Percentiles rank a stretch among this genome's conserved stretches.
Evolutionary conservation across 2,888 invertebrate species (phyloP).

Genomic region (Ischnura elegans): DNA sequence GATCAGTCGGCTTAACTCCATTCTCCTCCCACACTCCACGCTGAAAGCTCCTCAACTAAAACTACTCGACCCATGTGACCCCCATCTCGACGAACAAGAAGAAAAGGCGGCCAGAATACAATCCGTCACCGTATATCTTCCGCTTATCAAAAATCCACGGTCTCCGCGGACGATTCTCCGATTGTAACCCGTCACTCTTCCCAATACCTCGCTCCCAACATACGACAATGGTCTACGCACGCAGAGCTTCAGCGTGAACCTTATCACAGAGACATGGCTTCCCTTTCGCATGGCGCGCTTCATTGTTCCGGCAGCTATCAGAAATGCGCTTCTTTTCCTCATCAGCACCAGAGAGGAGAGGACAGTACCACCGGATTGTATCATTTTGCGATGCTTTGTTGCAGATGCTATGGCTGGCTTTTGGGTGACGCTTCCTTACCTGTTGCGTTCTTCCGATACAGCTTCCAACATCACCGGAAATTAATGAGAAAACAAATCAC

Average conservation of each 20-base stretch:
- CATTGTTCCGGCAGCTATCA: background rate
- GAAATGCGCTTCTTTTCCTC: background rate
- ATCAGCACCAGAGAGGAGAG: background rate
- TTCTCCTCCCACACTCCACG: too few relatives aligned
- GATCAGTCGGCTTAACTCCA: background rate
- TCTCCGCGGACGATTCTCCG: background rate
- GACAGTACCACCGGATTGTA: background rate
- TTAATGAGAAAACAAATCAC: background rate
- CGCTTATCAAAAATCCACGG: conserved; percentile 3
- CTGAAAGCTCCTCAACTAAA: background rate
- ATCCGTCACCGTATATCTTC: background rate
- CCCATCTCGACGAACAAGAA: background rate
- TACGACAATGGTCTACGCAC: background rate
- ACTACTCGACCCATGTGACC: background rate
- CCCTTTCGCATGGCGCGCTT: background rate
- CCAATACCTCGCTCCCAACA: background rate
- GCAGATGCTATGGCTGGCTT: background rate
- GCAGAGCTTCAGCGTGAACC: background rate
- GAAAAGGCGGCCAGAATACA: background rate
- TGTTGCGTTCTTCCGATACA: background rate
- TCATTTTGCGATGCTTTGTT: background rate
- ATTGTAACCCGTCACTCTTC: background rate
- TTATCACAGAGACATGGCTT: background rate
- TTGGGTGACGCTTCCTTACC: background rate
- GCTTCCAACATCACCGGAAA: background rate